These are phyloP conservation scores for Spicauda simplicius DNA, from an alignment of 2,888 invertebrate genomes.

Conservation along the genomic window DNA sequence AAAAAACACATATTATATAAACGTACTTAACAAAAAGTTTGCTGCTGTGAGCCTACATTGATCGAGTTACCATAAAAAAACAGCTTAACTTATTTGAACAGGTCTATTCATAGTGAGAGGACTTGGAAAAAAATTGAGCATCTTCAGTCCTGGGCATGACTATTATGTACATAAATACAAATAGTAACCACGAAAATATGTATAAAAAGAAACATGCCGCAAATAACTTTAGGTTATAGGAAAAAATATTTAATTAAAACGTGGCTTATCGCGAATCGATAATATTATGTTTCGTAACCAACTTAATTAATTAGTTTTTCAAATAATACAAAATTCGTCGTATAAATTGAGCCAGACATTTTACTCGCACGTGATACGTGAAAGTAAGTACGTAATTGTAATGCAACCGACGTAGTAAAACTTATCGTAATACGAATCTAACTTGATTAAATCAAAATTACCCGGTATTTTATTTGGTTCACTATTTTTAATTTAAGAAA, in stretches of 20 bases:
- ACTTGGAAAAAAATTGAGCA: too few relatives aligned
- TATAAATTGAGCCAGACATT: slow-evolving; percentile 1
- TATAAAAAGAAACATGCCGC: too few relatives aligned
- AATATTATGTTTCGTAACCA: neutral
- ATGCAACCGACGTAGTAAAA: slow-evolving; percentile 18
- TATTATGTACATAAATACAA: too few relatives aligned
- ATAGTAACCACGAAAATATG: too few relatives aligned
- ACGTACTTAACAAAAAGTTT: too few relatives aligned
- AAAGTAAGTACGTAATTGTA: slow-evolving; percentile 22
- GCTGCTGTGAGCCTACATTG: too few relatives aligned
- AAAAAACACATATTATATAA: too few relatives aligned
- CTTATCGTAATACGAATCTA: slow-evolving; percentile 24
- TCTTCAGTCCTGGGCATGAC: too few relatives aligned
- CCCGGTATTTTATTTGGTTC: slow-evolving; percentile 7
- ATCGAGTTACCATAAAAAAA: too few relatives aligned
- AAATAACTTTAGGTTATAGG: neutral
- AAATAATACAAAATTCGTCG: neutral
- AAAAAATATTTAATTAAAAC: neutral
- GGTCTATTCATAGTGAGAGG: too few relatives aligned
- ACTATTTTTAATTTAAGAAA: neutral
- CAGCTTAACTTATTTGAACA: too few relatives aligned
- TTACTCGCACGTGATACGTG: slow-evolving; percentile 14
- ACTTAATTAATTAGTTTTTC: neutral
- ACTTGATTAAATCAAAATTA: slow-evolving; percentile 18
- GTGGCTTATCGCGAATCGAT: neutral